Conservation (phyloP, 2,888 invertebrate genomes). For the Chalcis sispes region DNA sequence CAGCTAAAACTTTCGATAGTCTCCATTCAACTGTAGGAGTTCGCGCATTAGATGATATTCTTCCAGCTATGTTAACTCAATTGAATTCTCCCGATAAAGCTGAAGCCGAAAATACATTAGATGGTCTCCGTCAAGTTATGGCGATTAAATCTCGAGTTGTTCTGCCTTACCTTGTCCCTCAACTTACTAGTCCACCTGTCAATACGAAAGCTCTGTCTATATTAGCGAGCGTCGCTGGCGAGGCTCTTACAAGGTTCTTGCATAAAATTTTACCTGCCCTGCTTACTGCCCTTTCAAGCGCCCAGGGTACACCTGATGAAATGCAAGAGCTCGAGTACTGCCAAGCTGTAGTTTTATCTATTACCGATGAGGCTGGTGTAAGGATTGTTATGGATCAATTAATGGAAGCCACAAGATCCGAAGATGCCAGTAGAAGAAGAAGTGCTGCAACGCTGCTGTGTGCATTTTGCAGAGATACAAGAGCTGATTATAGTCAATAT, state of each 20-base stretch:
- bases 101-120: conserved; percentile 92
- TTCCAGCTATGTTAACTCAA: conserved; percentile 92
- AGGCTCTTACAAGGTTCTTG: conserved; percentile 89
- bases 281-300: conserved; percentile 84
- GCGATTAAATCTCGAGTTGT: conserved; percentile 96
- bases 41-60: conserved; percentile 96
- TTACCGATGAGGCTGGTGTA: conserved; percentile 91
- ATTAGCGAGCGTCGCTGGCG: conserved; percentile 95
- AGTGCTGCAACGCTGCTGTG: conserved; percentile 92
- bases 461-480: conserved; percentile 92
- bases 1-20: conserved; percentile 97
- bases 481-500: conserved; percentile 91
- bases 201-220: conserved; percentile 96
- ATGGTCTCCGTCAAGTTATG: conserved; percentile 98
- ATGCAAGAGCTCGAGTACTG: conserved; percentile 91
- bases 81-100: conserved; percentile 87
- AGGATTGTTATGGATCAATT: conserved; percentile 91
- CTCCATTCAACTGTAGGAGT: conserved; percentile 95
- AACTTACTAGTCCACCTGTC: conserved; percentile 91
- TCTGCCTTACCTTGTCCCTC: conserved; percentile 96
- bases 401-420: conserved; percentile 85
- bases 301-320: conserved; percentile 82
- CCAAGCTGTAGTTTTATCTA: conserved; percentile 93
- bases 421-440: conserved; percentile 82
- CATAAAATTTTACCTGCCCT: conserved; percentile 95